These are phyloP conservation scores for Xyrichtys novacula DNA, from an alignment of 2,797 vertebrate species.

Conservation along the genomic window DNA sequence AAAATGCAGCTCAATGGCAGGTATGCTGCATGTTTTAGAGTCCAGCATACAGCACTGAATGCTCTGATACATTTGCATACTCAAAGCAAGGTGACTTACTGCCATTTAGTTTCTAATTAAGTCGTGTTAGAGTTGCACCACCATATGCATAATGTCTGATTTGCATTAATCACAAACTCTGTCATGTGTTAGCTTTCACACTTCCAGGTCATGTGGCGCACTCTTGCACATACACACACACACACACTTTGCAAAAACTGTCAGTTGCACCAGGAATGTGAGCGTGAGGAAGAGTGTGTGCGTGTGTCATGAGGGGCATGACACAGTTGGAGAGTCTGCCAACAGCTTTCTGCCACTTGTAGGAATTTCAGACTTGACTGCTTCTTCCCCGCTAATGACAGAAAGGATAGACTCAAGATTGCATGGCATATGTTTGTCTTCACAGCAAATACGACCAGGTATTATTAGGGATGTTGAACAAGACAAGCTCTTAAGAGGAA, in stretches of 20 bases:
- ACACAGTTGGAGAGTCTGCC: conserved; percentile 34
- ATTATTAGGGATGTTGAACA: neutral
- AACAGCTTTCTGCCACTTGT: conserved; percentile 52
- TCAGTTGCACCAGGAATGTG: conserved; percentile 36
- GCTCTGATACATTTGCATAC: too few species aligned
- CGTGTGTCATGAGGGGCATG: conserved; percentile 44
- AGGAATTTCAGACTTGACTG: conserved; percentile 32
- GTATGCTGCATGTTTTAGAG: too few species aligned
- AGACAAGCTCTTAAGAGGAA: neutral
- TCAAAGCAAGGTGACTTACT: too few species aligned
- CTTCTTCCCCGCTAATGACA: conserved; percentile 20
- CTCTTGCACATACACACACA: conserved; percentile 8
- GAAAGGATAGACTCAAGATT: conserved; percentile 27
- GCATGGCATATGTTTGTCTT: conserved; percentile 3
- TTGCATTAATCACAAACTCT: too few species aligned
- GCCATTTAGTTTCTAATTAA: too few species aligned
- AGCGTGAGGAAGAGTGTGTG: conserved; percentile 37
- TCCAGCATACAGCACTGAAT: too few species aligned
- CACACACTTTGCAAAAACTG: conserved; percentile 28
- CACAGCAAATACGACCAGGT: conserved; percentile 4
- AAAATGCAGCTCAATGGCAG: too few species aligned
- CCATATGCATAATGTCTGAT: neutral
- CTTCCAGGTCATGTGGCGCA: conserved; percentile 45
- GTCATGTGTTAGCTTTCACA: conserved; percentile 44
- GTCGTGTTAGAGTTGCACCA: too few species aligned